A percentile compares a stretch with the other conserved stretches of the same genome.
These are phyloP conservation scores for Eubasilissa regina DNA, from an alignment of 1,140 invertebrate species.

Conservation along the genomic window DNA sequence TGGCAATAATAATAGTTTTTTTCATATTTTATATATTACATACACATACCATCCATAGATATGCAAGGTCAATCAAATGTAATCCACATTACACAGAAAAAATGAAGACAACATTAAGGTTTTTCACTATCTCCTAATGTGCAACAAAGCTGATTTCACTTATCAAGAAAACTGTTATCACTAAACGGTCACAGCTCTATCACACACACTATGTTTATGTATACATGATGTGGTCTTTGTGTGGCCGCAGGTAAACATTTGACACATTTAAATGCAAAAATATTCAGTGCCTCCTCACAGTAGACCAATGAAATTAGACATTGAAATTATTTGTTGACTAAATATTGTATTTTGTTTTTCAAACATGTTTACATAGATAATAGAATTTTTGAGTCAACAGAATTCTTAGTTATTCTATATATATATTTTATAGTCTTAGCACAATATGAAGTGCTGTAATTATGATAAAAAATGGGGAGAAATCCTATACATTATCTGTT, in stretches of 20 bases:
- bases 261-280: slow-evolving; percentile 41
- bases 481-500: no score
- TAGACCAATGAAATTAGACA: background rate
- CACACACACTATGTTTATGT: slow-evolving; percentile 17
- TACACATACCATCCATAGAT: slow-evolving; percentile 32
- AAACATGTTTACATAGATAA: no score
- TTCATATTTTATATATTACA: background rate
- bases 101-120: slow-evolving; percentile 7
- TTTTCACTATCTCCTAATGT: slow-evolving; percentile 32
- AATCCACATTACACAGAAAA: background rate
- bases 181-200: slow-evolving; percentile 10
- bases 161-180: slow-evolving; percentile 47
- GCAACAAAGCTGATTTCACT: slow-evolving; percentile 37
- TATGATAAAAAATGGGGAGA: no score
- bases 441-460: no score
- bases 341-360: background rate
- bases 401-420: no score
- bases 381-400: no score
- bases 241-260: background rate
- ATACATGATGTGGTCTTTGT: background rate
- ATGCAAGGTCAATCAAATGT: background rate
- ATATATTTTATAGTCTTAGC: no score
- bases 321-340: background rate
- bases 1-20: background rate
- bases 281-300: slow-evolving; percentile 8